A percentile compares a stretch with the other conserved stretches of the same genome.
These are phyloP conservation scores for Oreocharis arfaki DNA, from an alignment of 2,113 vertebrate genomes.

Conservation along the genomic window DNA sequence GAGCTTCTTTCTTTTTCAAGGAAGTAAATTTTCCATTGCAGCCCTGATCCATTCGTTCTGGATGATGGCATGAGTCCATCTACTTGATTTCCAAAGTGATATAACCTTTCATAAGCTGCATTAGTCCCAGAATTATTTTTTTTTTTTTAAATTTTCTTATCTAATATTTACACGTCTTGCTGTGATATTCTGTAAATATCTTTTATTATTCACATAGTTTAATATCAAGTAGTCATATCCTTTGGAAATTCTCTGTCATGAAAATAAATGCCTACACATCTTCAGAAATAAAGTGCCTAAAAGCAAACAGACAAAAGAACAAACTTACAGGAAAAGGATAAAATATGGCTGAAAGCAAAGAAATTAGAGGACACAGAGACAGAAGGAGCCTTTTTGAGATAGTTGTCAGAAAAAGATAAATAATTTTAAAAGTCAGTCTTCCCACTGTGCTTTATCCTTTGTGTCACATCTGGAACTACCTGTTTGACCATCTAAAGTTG, in stretches of 20 bases:
- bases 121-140: not conserved
- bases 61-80: not conserved
- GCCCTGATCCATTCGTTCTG: not conserved
- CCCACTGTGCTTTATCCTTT: rapidly evolving
- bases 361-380: not conserved
- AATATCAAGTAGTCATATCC: not conserved
- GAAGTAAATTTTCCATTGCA: not conserved
- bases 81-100: not conserved
- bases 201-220: not conserved
- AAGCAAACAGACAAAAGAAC: not conserved
- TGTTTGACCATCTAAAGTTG: not conserved
- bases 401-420: not conserved
- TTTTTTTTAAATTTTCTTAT: not conserved
- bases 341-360: not conserved
- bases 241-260: not conserved
- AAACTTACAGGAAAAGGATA: not conserved
- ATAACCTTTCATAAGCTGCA: not conserved
- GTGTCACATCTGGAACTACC: not conserved
- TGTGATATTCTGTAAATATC: not conserved
- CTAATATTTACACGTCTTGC: not conserved
- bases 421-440: not conserved
- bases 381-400: not conserved
- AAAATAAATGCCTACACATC: not conserved
- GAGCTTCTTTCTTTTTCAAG: not conserved
- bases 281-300: not conserved